Conservation (phyloP, 1,140 invertebrate species). For the Platyscapa corneri region DNA sequence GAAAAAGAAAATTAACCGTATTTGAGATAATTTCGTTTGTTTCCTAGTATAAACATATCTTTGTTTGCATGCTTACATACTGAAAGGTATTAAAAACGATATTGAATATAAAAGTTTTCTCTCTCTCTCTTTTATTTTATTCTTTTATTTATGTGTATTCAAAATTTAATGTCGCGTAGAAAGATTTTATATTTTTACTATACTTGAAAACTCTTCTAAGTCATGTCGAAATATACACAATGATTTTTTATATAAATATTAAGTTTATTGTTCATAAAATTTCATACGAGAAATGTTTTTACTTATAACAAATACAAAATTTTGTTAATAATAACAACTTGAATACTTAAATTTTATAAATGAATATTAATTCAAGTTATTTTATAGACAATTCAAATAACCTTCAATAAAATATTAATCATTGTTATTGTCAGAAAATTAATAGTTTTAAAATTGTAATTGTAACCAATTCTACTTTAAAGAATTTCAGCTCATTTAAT, state of each 20-base stretch:
- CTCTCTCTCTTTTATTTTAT: background rate
- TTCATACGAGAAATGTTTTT: background rate
- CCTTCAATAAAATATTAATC: background rate
- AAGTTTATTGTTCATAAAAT: background rate
- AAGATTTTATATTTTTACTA: slow-evolving; percentile 18
- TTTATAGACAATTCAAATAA: background rate
- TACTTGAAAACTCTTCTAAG: background rate
- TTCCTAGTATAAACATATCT: slow-evolving; percentile 1
- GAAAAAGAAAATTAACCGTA: background rate
- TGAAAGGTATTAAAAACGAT: background rate
- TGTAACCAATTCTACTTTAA: background rate
- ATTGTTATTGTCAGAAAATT: background rate
- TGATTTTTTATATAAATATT: background rate
- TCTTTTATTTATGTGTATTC: background rate
- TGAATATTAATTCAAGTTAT: background rate
- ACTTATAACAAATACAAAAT: background rate
- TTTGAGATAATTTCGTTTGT: slow-evolving; percentile 17
- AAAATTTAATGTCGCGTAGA: background rate
- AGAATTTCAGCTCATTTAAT: slow-evolving; percentile 21
- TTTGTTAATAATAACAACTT: background rate
- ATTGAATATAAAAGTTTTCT: background rate
- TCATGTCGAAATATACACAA: background rate
- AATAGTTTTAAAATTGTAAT: background rate
- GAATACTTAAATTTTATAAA: background rate
- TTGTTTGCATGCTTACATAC: background rate